phyloP scores from a whole-genome alignment of 2,797 vertebrate species.

The Taenioides sp. region DNA sequence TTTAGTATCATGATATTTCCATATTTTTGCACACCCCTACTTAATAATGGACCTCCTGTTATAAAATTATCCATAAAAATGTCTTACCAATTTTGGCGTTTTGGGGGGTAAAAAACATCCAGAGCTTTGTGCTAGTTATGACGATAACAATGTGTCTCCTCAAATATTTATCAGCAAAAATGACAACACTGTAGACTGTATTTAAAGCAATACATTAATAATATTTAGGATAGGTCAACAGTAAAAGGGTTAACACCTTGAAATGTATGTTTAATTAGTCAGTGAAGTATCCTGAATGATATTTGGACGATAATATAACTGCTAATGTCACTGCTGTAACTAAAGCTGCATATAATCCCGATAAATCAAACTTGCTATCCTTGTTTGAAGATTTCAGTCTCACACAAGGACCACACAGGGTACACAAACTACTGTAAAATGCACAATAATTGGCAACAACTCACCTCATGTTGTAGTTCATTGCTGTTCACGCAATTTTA shows the following conservation, averaged over 20 bases:
- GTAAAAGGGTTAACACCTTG: not conserved
- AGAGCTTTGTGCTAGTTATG: not conserved
- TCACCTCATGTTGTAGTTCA: conserved; percentile 53
- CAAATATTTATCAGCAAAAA: no score
- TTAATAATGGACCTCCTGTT: not conserved
- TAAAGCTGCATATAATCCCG: conserved; percentile 6
- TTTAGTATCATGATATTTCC: no score
- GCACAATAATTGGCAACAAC: conserved; percentile 57
- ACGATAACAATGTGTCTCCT: not conserved
- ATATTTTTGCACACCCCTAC: not conserved
- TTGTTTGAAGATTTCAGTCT: conserved; percentile 55
- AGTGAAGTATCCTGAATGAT: not conserved
- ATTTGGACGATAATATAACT: not conserved
- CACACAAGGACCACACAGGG: conserved; percentile 71
- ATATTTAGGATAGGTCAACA: not conserved
- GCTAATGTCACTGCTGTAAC: not conserved
- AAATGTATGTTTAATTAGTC: not conserved
- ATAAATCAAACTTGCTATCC: conserved; percentile 32
- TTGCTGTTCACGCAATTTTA: conserved; percentile 33
- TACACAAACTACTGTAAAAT: conserved; percentile 74
- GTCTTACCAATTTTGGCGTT: not conserved
- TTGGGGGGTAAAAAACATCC: not conserved
- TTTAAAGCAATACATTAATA: not conserved
- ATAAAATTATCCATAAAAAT: not conserved
- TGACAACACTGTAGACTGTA: not conserved